These are phyloP conservation scores for Boloria euphrosyne DNA, from an alignment of 2,888 invertebrate species.

Conservation along the genomic window DNA sequence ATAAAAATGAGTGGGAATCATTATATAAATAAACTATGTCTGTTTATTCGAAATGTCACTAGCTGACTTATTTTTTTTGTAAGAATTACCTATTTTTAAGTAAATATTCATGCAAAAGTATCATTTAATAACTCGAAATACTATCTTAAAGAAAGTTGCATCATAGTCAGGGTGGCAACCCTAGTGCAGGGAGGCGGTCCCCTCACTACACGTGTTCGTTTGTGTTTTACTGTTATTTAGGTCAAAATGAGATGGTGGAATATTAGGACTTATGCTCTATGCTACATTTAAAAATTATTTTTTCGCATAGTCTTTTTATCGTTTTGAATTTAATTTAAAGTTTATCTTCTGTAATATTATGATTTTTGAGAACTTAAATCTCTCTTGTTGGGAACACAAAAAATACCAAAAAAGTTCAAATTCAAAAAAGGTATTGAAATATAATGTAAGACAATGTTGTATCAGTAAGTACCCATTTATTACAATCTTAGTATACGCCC, in stretches of 20 bases:
- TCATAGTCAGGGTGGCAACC: conserved; percentile 19
- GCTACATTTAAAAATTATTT: conserved; percentile 9
- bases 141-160: conserved; percentile 1
- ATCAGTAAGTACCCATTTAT: too few species aligned
- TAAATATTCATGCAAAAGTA: not conserved
- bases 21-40: too few species aligned
- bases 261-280: conserved; percentile 25
- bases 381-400: too few species aligned
- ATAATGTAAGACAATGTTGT: too few species aligned
- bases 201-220: conserved; percentile 35
- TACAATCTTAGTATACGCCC: too few species aligned
- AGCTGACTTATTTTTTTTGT: not conserved
- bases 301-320: not conserved
- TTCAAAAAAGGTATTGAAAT: too few species aligned
- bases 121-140: not conserved
- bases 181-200: conserved; percentile 31
- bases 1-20: too few species aligned
- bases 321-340: not conserved
- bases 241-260: conserved; percentile 36
- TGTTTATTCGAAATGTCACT: too few species aligned
- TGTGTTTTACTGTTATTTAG: conserved; percentile 35
- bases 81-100: not conserved
- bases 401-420: too few species aligned
- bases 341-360: not conserved
- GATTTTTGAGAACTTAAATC: not conserved